phyloP scores from a whole-genome alignment of 2,113 vertebrate genomes.

The Callipepla squamata region DNA sequence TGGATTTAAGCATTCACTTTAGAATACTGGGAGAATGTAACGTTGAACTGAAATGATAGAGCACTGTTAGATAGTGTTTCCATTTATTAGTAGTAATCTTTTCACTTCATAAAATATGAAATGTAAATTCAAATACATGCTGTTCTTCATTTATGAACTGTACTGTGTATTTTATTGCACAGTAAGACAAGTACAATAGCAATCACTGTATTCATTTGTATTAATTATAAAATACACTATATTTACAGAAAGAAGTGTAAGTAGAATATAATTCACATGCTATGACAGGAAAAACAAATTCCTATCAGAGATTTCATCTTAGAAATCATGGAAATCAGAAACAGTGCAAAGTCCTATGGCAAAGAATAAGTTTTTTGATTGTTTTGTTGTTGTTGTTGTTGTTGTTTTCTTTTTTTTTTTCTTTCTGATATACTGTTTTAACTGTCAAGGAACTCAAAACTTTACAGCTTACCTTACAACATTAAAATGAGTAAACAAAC shows the following conservation, averaged over 20 bases:
- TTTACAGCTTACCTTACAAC: not conserved
- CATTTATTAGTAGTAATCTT: not conserved
- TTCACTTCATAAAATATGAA: not conserved
- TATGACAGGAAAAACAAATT: not conserved
- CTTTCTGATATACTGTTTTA: not conserved
- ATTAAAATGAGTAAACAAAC: too few species aligned
- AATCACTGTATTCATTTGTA: not conserved
- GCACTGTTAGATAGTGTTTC: not conserved
- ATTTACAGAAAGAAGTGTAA: not conserved
- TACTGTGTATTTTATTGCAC: not conserved
- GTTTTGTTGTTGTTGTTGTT: too few species aligned
- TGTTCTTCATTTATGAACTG: not conserved
- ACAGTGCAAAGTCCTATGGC: not conserved
- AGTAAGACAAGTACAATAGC: not conserved
- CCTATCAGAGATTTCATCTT: not conserved
- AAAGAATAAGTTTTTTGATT: not conserved
- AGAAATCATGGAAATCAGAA: not conserved
- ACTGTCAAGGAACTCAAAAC: not conserved
- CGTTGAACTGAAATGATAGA: not conserved
- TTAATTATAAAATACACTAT: not conserved
- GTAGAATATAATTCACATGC: not conserved
- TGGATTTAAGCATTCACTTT: not conserved
- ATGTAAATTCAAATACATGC: not conserved
- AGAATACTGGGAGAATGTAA: not conserved
- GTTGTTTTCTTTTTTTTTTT: too few species aligned